Conservation (phyloP, 2,113 vertebrate genomes). For the Hiodon tergisus region DNA sequence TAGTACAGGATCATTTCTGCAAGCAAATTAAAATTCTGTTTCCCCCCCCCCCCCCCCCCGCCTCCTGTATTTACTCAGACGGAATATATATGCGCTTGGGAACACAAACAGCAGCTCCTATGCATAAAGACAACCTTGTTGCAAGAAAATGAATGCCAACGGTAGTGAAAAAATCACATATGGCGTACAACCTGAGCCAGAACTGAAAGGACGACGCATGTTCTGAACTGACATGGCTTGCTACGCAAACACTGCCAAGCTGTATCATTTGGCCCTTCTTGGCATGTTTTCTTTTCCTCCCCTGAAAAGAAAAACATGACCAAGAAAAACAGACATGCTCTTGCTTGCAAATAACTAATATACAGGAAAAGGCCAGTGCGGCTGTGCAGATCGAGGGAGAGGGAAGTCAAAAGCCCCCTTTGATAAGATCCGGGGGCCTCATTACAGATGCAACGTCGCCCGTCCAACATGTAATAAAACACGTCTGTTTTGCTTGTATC, state of each 20-base stretch:
- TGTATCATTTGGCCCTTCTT: neutral
- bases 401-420: slow-evolving; percentile 20
- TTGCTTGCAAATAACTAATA: slow-evolving; percentile 6
- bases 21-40: neutral
- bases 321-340: neutral
- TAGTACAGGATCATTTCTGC: neutral
- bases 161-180: slow-evolving; percentile 8
- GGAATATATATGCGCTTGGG: slow-evolving; percentile 18
- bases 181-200: neutral
- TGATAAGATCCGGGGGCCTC: slow-evolving; percentile 15
- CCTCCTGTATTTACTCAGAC: neutral
- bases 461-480: slow-evolving; percentile 32
- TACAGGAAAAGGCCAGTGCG: neutral
- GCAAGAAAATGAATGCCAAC: slow-evolving; percentile 13
- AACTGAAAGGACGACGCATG: slow-evolving; percentile 4
- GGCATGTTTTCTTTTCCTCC: slow-evolving; percentile 2
- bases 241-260: neutral
- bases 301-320: neutral
- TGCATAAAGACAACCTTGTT: slow-evolving; percentile 22
- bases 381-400: neutral
- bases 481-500: slow-evolving; percentile 26
- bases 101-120: neutral
- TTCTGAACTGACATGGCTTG: neutral
- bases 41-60: neutral
- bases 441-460: slow-evolving; percentile 25